Conservation (phyloP, 2,888 invertebrate species). For the Sinelater perroti region DNA sequence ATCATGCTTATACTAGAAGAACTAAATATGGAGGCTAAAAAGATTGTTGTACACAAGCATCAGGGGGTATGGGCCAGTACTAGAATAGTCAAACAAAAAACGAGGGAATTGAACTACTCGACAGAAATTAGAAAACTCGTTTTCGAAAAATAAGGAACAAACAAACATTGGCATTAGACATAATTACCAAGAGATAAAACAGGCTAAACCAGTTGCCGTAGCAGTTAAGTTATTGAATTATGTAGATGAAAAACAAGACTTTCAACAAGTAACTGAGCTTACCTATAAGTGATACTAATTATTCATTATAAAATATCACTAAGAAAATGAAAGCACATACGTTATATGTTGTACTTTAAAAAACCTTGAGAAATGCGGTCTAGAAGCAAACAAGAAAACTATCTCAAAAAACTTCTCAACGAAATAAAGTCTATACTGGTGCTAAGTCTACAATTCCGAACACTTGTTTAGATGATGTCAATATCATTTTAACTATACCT, state of each 20-base stretch:
- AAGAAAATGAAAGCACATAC: neutral
- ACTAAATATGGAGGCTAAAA: too few relatives aligned
- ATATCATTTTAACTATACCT: neutral
- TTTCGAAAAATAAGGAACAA: too few relatives aligned
- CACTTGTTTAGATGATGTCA: neutral
- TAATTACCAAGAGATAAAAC: too few relatives aligned
- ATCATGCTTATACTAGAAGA: too few relatives aligned
- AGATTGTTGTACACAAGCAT: too few relatives aligned
- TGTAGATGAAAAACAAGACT: neutral
- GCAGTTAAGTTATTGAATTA: neutral
- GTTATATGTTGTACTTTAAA: neutral
- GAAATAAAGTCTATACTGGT: neutral
- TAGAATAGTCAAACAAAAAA: too few relatives aligned
- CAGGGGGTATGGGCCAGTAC: too few relatives aligned
- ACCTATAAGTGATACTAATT: neutral
- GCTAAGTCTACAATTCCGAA: neutral
- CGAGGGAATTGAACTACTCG: too few relatives aligned
- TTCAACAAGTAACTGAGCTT: neutral
- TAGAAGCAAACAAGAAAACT: neutral
- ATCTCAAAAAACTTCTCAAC: neutral
- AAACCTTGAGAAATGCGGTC: neutral
- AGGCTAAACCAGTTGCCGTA: neutral
- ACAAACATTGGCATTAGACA: too few relatives aligned
- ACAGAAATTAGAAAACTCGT: too few relatives aligned
- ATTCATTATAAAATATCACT: too few relatives aligned